Evolutionary conservation across 2,113 vertebrate species (phyloP), one percentile per base, ranked within the genome.

Genomic region (Mastomys natalensis): DNA sequence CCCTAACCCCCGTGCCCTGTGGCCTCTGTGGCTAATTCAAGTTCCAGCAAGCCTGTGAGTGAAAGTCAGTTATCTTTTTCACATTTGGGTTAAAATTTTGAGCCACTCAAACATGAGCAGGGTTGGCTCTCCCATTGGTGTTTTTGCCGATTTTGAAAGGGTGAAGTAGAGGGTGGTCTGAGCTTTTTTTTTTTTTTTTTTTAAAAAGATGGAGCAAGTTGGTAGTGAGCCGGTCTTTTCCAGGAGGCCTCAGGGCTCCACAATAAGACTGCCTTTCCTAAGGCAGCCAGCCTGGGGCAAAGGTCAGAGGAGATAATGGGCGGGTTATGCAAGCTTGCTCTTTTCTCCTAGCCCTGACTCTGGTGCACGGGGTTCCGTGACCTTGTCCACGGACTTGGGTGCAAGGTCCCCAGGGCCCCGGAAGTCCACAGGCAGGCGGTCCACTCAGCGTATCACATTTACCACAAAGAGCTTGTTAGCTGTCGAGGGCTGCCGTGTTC

Each of bases 131-230:
- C 62, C 21, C 8, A 48, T 53, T 80, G 74, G 78, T 82, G 68
- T 82, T 92, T 91, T 89, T 90, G 95, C 95, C 94, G 82, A 58
- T 95, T 95, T 95, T 45, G 87, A 84, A 26, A 80, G 84, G 74
- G 26, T 43, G 24, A 40, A 81, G 55, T 0, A 34, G 87, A 82
- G 87, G 93, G 92, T 95, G 95, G 95, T 90, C 90, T 95, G 85
- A 81, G 85, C 22, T 77, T 92, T 66, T 66, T 55, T 55, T 55
- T 55, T 55, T 55, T 55, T 55, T 55, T 55, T 15, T 55, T 58
- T 21, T 60, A 17, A 82, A 93, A 72, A 90, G 72, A 86, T 2
- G 4, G n/a, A 93, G 78, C 24, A 9, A 0, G 3, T 51, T 29
- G 12, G 53, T 88, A 22, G 81, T 85, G 95, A 95, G 73, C 87